Conservation (phyloP, 2,888 invertebrate species). For the Dryobota labecula region DNA sequence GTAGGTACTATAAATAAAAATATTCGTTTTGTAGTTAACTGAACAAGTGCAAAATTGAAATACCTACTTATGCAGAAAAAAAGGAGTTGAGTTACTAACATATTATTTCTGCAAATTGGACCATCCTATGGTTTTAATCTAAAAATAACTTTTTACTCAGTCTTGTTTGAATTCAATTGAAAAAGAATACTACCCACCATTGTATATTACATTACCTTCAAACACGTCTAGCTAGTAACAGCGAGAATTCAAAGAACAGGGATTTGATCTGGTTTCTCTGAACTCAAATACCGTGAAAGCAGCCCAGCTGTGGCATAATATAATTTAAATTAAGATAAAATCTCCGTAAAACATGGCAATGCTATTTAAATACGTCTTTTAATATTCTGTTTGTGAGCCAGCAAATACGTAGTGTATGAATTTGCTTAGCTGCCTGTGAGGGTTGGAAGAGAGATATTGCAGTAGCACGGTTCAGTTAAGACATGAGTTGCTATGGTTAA, state of each 20-base stretch:
- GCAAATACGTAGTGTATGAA: conserved; percentile 34
- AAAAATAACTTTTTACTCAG: background rate
- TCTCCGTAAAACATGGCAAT: conserved; percentile 47
- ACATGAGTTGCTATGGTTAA: background rate
- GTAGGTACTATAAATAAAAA: background rate
- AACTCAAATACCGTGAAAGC: conserved; percentile 40
- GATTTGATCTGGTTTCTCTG: conserved; percentile 19
- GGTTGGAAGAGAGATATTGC: background rate
- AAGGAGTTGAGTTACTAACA: background rate
- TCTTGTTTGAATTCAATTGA: background rate
- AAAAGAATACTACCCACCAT: background rate
- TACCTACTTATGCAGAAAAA: background rate
- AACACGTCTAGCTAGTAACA: background rate
- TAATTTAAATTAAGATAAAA: conserved; percentile 58
- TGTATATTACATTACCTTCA: background rate
- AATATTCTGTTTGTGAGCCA: conserved; percentile 46
- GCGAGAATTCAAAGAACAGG: conserved; percentile 6
- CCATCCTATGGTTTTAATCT: background rate
- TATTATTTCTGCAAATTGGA: background rate
- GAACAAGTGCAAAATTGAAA: background rate
- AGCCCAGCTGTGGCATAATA: conserved; percentile 50
- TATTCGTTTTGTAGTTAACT: background rate
- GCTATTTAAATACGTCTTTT: conserved; percentile 59
- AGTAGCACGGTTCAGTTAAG: background rate
- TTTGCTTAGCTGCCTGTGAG: conserved; percentile 30